Base-by-base conservation (phyloP, 2,888 invertebrate species). In the Papilio elwesi region DNA sequence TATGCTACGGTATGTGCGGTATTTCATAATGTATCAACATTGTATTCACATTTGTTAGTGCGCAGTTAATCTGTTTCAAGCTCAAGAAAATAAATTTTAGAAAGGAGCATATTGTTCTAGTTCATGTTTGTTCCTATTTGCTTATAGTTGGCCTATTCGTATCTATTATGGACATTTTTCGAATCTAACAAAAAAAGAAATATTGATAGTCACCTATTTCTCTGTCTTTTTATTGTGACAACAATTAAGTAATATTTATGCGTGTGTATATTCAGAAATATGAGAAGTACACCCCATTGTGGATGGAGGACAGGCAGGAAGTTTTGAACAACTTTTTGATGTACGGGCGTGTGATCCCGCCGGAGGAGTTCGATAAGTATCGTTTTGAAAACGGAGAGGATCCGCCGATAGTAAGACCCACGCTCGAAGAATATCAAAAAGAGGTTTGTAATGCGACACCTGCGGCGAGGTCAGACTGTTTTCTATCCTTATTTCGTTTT, bases 261-360 rank as follows among this genome's bases (percentile, higher is more conserved):
- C 4, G 2, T 26, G 26, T 26, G 26, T 26, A 4, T 26, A 4
- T 26, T 26, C 38, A 79, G 94, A 92, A 92, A 82, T 97, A 95
- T 80, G 95, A 96, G 70, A 94, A 95, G 75, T 97, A 96, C 84
- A 94, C 96, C 0, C 96, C 96, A 81, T 89, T 98, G 10, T 99
- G 98, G 98, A 86, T 95, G 67, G 97, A 97, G 82, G 96, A 98
- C 83, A 94, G 96, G 53, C 95, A 96, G 69, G 96, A 96, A 80
- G 97, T 96, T 81, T 91, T 98, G 81, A 88, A 94, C 0, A 95
- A 96, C 76, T 98, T 98, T 88, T 89, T 98, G 69, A 95, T 94
- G 75, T 98, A 97, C 84, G 96, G 97, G 0, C 95, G 97, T 68
- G 94, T 95, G 6, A 94, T 98, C n/a, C 95, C 95, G 0, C 91